Evolutionary conservation across 2,888 invertebrate species (phyloP).

Genomic region (Stomorhina lunata): DNA sequence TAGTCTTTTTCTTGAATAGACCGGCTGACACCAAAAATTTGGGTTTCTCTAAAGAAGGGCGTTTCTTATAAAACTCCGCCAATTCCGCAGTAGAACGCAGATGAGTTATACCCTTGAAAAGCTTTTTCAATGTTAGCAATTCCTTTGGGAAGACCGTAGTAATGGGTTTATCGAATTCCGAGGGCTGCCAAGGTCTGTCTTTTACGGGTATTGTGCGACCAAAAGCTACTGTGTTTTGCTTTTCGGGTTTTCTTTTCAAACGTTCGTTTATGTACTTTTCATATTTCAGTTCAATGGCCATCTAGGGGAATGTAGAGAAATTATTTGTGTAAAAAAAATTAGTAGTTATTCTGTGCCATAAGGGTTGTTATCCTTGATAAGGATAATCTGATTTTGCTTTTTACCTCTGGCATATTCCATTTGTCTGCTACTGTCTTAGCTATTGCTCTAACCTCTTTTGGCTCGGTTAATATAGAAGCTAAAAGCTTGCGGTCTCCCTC

Average conservation of each 20-base stretch:
- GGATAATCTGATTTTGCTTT: not conserved
- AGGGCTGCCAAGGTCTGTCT: slow-evolving; percentile 73
- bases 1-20: slow-evolving; percentile 70
- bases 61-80: slow-evolving; percentile 74
- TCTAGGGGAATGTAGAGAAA: slow-evolving; percentile 67
- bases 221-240: slow-evolving; percentile 75
- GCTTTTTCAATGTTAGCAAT: slow-evolving; percentile 73
- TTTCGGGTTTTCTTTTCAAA: slow-evolving; percentile 67
- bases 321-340: not conserved
- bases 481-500: slow-evolving; percentile 76
- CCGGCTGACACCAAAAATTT: slow-evolving; percentile 74
- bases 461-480: slow-evolving; percentile 76
- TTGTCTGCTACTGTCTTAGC: slow-evolving; percentile 77
- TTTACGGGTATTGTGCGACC: slow-evolving; percentile 76
- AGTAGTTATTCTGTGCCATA: not conserved
- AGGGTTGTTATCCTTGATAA: slow-evolving; percentile 7
- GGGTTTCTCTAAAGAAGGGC: slow-evolving; percentile 74
- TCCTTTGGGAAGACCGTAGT: slow-evolving; percentile 76
- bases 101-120: slow-evolving; percentile 79
- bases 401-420: slow-evolving; percentile 77
- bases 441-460: slow-evolving; percentile 77
- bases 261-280: slow-evolving; percentile 73
- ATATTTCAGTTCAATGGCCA: slow-evolving; percentile 78
- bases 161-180: slow-evolving; percentile 71
- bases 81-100: slow-evolving; percentile 76